Base-by-base conservation (phyloP, 2,888 invertebrate species). In the Molorchus minor region DNA sequence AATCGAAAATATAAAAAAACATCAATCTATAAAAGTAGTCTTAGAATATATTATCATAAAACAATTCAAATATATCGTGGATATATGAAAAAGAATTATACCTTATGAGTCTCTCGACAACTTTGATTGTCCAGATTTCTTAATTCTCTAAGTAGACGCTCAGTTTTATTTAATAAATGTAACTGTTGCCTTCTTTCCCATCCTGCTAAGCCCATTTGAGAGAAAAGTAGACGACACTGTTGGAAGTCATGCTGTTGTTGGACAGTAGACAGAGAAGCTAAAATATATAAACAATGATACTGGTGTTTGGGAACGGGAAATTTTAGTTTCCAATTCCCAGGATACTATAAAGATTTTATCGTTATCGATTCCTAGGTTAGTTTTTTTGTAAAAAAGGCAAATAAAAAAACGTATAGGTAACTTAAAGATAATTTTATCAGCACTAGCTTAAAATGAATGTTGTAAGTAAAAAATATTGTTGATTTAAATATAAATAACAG, bases 41-140 rank as follows among this genome's bases (percentile, higher is more conserved):
- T 3, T 25, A 25, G 25, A 5, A 25, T 25, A 25, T 25, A 25
- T 25, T 25, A 25, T 5, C 25, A 61, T 40, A 25, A 21, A 17
- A 29, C n/a, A n/a, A n/a, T n/a, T n/a, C n/a, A n/a, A n/a, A n/a
- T n/a, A n/a, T n/a, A n/a, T n/a, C n/a, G n/a, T n/a, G n/a, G n/a
- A n/a, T n/a, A n/a, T n/a, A n/a, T n/a, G 41, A 13, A 21, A 20
- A 19, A 56, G 33, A 40, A 38, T n/a, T 7, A 53, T 71, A 79
- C 79, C 82, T 98, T 97, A 81, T 97, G 96, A 0, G 95, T 94
- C 79, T 96, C 96, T 8, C 96, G 86, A 71, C 94, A 96, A 79
- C 89, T 86, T 72, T 96, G 96, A 57, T 90, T 88, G 78, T 99
- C 99, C 38, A 99, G 84, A 81, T 99, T 96, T 61, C 95, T 87